These are phyloP conservation scores for Coptodon bakossiorum DNA, from an alignment of 2,113 vertebrate species.

Conservation along the genomic window DNA sequence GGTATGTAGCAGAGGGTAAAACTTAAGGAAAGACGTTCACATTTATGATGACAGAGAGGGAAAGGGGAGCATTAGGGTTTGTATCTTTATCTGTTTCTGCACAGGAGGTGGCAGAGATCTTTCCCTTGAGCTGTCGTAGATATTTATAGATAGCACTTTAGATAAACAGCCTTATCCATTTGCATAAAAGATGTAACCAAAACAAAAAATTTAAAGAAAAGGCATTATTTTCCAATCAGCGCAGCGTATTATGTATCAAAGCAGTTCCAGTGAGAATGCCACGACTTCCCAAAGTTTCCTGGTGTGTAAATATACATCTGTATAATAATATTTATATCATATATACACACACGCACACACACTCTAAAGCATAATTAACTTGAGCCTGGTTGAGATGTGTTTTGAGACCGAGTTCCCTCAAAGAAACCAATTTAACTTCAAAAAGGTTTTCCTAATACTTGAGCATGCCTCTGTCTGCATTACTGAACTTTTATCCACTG, in stretches of 20 bases:
- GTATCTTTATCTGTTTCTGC: background rate
- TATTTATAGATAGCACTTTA: background rate
- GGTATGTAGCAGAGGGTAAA: background rate
- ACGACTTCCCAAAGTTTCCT: background rate
- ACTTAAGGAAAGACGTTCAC: background rate
- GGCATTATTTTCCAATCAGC: background rate
- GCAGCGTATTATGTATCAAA: background rate
- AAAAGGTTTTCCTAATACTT: background rate
- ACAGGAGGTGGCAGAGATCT: background rate
- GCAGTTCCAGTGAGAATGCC: background rate
- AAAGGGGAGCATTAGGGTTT: background rate
- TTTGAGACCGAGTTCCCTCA: background rate
- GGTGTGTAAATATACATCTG: background rate
- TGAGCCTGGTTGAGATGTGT: background rate
- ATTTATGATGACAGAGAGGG: background rate
- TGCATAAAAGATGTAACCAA: background rate
- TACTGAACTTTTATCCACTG: background rate
- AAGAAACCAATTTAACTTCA: background rate
- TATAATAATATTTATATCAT: conserved; percentile 1
- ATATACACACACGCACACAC: background rate
- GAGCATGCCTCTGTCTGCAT: background rate
- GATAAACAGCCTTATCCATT: background rate
- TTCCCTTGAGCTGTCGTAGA: background rate
- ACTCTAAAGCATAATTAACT: background rate
- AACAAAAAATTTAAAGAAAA: background rate